phyloP scores from a whole-genome alignment of 2,888 invertebrate species.

The Cataglyphis cursor region DNA sequence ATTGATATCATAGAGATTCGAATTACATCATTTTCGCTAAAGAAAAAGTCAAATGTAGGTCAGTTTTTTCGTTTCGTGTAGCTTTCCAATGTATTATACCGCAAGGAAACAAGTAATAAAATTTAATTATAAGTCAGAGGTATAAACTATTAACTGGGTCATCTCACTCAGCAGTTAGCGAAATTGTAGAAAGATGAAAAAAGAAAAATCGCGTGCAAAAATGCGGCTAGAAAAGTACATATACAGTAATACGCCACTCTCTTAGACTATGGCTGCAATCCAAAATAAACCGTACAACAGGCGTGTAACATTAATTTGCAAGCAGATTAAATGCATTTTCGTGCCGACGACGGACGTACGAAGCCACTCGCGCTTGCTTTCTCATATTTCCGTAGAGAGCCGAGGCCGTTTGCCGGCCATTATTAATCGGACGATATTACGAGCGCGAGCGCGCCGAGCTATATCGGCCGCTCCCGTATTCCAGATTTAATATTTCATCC shows the following conservation, averaged over 20 bases:
- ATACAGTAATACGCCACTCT: conserved; percentile 28
- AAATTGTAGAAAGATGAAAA: conserved; percentile 55
- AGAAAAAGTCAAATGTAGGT: conserved; percentile 33
- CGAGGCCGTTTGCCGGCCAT: conserved; percentile 49
- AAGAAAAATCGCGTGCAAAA: conserved; percentile 51
- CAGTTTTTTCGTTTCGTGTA: conserved; percentile 32
- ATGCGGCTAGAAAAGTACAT: conserved; percentile 12
- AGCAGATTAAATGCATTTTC: conserved; percentile 66
- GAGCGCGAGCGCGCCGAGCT: conserved; percentile 19
- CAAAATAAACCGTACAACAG: conserved; percentile 66
- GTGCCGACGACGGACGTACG: conserved; percentile 47
- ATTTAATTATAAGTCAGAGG: conserved; percentile 30
- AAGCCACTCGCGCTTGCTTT: conserved; percentile 35
- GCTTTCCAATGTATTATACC: neutral
- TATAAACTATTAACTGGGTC: conserved; percentile 42
- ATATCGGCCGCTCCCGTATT: conserved; percentile 45
- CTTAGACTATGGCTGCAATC: conserved; percentile 64
- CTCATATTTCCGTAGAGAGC: conserved; percentile 36
- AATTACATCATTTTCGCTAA: conserved; percentile 16
- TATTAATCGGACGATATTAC: conserved; percentile 56
- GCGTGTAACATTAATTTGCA: conserved; percentile 68
- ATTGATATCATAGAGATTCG: neutral
- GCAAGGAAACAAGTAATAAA: conserved; percentile 33
- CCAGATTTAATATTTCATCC: conserved; percentile 56
- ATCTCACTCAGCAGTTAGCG: conserved; percentile 18